Percentiles rank a stretch among this genome's conserved stretches.
Evolutionary conservation across 2,888 invertebrate species (phyloP).

Genomic region (Drosophila cracens): DNA sequence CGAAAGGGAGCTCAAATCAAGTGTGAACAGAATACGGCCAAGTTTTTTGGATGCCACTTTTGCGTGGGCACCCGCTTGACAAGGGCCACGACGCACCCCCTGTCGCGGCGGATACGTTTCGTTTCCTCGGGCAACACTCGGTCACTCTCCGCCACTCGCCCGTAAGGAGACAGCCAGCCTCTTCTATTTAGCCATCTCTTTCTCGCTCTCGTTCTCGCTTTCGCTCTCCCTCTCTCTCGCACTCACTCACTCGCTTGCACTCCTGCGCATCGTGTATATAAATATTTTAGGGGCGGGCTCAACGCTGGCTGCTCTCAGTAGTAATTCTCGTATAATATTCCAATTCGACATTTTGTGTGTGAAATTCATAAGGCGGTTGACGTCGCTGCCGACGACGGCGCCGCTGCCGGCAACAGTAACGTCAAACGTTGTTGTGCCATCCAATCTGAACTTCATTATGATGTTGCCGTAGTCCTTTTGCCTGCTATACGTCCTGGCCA

Average conservation of each 20-base stretch:
- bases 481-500: slow-evolving; percentile 43
- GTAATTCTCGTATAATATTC: slow-evolving; percentile 60
- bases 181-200: slow-evolving; percentile 3
- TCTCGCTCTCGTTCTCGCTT: slow-evolving; percentile 1
- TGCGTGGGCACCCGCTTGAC: slow-evolving; percentile 23
- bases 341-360: slow-evolving; percentile 84
- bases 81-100: slow-evolving; percentile 6
- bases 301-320: slow-evolving; percentile 48
- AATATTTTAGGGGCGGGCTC: slow-evolving; percentile 84
- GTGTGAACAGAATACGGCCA: slow-evolving; percentile 76
- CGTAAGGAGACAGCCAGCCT: slow-evolving; percentile 21
- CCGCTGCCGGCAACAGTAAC: slow-evolving; percentile 45
- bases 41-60: slow-evolving; percentile 67
- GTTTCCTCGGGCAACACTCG: slow-evolving; percentile 53
- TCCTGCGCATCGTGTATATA: slow-evolving; percentile 58
- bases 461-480: slow-evolving; percentile 71
- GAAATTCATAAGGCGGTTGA: slow-evolving; percentile 73
- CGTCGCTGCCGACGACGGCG: slow-evolving; percentile 37
- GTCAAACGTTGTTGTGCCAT: slow-evolving; percentile 33
- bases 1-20: slow-evolving; percentile 53
- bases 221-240: background rate
- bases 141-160: slow-evolving; percentile 6
- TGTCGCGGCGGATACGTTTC: slow-evolving; percentile 16
- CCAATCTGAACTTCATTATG: slow-evolving; percentile 73
- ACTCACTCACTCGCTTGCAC: slow-evolving; percentile 16